These are phyloP conservation scores for Scelioninae gen. 2 DNA, from an alignment of 2,888 invertebrate genomes.

Conservation along the genomic window DNA sequence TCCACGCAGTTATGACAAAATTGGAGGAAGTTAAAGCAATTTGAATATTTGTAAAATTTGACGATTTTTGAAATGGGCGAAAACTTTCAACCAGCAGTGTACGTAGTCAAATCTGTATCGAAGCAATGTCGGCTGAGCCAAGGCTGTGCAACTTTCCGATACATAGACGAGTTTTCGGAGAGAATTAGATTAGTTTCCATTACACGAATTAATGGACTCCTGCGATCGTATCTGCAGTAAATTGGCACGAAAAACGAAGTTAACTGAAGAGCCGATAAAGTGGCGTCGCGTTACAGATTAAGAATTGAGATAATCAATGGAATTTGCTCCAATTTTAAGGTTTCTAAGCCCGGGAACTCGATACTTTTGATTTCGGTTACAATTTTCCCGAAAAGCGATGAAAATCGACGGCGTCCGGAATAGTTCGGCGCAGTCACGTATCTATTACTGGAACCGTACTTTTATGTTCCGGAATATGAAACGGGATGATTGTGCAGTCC, in stretches of 20 bases:
- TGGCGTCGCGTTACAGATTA: slow-evolving; percentile 39
- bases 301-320: slow-evolving; percentile 29
- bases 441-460: too few relatives aligned
- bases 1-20: too few relatives aligned
- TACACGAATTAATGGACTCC: slow-evolving; percentile 48
- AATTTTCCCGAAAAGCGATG: too few relatives aligned
- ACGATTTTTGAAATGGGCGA: too few relatives aligned
- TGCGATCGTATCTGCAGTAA: slow-evolving; percentile 49
- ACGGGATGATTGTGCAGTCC: too few relatives aligned
- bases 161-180: slow-evolving; percentile 27
- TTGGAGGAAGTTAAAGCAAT: too few relatives aligned
- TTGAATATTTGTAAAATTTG: too few relatives aligned
- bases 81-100: too few relatives aligned
- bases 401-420: too few relatives aligned
- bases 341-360: slow-evolving; percentile 3
- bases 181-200: slow-evolving; percentile 49
- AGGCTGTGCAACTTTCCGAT: slow-evolving; percentile 22
- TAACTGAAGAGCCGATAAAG: slow-evolving; percentile 43
- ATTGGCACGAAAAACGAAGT: slow-evolving; percentile 49
- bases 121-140: not conserved
- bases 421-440: too few relatives aligned
- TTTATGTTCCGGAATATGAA: too few relatives aligned
- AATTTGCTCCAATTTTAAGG: slow-evolving; percentile 22
- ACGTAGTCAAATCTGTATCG: slow-evolving; percentile 12
- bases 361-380: not conserved